A percentile compares a stretch with the other conserved stretches of the same genome.
phyloP scores from a whole-genome alignment of 2,888 invertebrate species.

The Chydorus sphaericus region DNA sequence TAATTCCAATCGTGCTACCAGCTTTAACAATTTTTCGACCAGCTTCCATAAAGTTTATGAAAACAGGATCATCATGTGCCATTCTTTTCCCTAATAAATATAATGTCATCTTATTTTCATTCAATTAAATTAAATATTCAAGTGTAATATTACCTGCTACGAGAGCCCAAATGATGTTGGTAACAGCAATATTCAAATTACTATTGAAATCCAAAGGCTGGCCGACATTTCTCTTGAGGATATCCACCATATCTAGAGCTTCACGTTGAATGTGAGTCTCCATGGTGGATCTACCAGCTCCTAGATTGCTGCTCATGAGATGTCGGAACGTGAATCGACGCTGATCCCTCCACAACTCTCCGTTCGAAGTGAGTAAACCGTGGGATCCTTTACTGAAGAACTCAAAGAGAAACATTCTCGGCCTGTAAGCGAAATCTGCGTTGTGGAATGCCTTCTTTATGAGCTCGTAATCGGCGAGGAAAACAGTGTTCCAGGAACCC shows the following conservation, averaged over 20 bases:
- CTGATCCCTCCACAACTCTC: neutral
- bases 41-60: neutral
- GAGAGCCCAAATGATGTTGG: neutral
- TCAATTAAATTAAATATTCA: neutral
- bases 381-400: neutral
- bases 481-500: neutral
- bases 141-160: neutral
- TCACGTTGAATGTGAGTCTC: neutral
- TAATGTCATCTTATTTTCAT: neutral
- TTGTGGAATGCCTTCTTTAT: neutral
- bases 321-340: neutral
- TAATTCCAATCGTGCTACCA: neutral
- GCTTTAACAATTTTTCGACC: neutral
- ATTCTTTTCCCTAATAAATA: neutral
- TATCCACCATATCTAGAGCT: neutral
- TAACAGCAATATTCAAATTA: neutral
- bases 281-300: neutral
- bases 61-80: neutral
- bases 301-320: neutral
- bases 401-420: neutral
- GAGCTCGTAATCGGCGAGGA: neutral
- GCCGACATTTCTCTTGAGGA: neutral
- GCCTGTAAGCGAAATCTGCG: neutral
- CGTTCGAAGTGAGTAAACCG: constrained; percentile 1
- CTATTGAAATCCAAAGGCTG: neutral